Percentiles rank a stretch among this genome's conserved stretches.
Evolutionary conservation across 92 coral and sea anemone species (phyloP).

Genomic region (Siderastrea siderea): DNA sequence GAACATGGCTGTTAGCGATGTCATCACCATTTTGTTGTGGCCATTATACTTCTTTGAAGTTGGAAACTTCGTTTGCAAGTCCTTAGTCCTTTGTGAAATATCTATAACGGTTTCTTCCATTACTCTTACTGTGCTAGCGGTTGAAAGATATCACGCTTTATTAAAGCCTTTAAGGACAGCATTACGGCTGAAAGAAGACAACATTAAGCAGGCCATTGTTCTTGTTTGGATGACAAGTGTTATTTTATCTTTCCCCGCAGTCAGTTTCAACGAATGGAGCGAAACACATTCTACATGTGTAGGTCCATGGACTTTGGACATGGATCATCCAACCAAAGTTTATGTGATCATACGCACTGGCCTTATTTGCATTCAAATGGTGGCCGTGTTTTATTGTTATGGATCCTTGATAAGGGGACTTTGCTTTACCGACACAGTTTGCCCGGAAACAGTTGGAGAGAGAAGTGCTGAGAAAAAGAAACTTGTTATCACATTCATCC

Average conservation of each 20-base stretch:
- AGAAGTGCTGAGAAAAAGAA: neutral
- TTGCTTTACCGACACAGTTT: neutral
- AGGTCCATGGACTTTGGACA: slow-evolving; percentile 5
- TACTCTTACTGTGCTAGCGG: slow-evolving; percentile 5
- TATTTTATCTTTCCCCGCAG: neutral
- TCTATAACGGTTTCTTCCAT: neutral
- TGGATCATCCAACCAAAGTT: neutral
- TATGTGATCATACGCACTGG: neutral
- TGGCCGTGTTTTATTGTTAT: neutral
- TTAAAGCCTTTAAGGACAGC: neutral
- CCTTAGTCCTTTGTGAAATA: neutral
- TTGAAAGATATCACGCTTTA: neutral
- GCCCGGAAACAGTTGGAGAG: neutral
- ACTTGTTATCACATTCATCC: neutral
- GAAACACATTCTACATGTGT: neutral
- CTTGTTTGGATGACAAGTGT: neutral
- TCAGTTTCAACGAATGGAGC: neutral
- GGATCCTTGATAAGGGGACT: neutral
- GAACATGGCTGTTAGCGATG: slow-evolving; percentile 6
- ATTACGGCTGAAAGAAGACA: neutral
- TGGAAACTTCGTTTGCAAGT: neutral
- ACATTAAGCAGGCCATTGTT: neutral
- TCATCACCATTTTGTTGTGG: neutral
- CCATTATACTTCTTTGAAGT: neutral
- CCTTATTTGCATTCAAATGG: neutral